Evolutionary conservation across 2,888 invertebrate genomes (phyloP), one percentile per base, ranked within the genome.

Genomic region (Platypus cylindrus): DNA sequence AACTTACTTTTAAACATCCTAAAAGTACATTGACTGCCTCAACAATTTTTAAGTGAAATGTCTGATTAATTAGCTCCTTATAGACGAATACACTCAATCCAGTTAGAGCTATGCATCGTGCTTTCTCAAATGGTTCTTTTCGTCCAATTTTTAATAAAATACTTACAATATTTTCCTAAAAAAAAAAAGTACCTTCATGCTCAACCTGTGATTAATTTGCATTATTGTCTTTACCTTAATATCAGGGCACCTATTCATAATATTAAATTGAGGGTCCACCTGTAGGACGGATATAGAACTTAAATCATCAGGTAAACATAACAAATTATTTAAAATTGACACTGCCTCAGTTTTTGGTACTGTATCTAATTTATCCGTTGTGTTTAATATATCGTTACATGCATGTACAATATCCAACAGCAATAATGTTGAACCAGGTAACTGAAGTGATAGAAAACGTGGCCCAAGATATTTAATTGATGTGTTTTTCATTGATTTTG

Each of bases 381-480:
- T 80, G 49, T 84, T 83, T 38, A 93, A 69, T 42, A 94, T 77
- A 13, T 83, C 77, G 39, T 87, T 85, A 45, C 89, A 85, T 5
- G 91, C 91, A 53, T 86, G 83, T 20, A 94, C 81, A 50, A 93
- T 80, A 66, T 94, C 93, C 34, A 90, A 64, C 31, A 90, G 65
- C 2, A 95, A 66, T 34, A 94, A 66, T 2, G 90, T 83, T 50
- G 85, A 83, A 1, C 94, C 94, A 24, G 90, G 89, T 27, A 94
- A 66, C 44, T 87, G 79, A 18, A 89, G 65, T 25, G 90, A 87
- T 44, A 93, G 73, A 59, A 91, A 82, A 34, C 82, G 70, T 9
- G 90, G 80, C 15, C 90, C 89, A 50, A 89, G 68, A 53, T 80
- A 73, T 48, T 79, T 78, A 11, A 91, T 64, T 32, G 85, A 73